Conservation (phyloP, 2,113 vertebrate genomes). For the Urocitellus parryii region DNA sequence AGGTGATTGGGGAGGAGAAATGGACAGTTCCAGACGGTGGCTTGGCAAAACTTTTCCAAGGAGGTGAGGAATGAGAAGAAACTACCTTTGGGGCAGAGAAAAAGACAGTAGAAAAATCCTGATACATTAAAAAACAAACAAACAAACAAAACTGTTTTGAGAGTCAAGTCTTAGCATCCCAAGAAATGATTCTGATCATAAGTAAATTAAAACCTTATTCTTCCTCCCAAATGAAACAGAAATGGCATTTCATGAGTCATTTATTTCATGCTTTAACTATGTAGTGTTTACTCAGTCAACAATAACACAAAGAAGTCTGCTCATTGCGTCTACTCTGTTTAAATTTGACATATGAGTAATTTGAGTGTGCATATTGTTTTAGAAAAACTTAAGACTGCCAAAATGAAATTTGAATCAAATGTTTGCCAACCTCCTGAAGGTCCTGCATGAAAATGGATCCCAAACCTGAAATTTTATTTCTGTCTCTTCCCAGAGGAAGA, state of each 20-base stretch:
- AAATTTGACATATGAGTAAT: background rate
- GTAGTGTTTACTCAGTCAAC: background rate
- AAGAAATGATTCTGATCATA: background rate
- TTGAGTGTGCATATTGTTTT: background rate
- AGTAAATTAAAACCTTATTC: background rate
- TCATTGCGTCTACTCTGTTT: background rate
- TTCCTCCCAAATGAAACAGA: background rate
- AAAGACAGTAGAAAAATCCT: background rate
- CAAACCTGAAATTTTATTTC: background rate
- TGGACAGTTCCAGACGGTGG: background rate
- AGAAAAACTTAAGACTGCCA: background rate
- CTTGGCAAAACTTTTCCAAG: background rate
- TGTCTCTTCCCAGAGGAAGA: conserved; percentile 5
- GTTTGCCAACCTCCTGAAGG: background rate
- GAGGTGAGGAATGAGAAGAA: background rate
- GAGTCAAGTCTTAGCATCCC: background rate
- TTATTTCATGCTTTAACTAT: conserved; percentile 4
- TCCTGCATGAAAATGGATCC: background rate
- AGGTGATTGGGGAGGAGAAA: background rate
- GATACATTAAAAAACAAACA: background rate
- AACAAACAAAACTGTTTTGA: background rate
- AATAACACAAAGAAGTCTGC: background rate
- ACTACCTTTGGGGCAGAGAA: background rate
- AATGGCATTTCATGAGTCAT: background rate
- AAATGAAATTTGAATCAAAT: conserved; percentile 7